A percentile compares a stretch with the other conserved stretches of the same genome.
Conservation (phyloP, 2,797 vertebrate genomes). For the Cynopterus sphinx region DNA sequence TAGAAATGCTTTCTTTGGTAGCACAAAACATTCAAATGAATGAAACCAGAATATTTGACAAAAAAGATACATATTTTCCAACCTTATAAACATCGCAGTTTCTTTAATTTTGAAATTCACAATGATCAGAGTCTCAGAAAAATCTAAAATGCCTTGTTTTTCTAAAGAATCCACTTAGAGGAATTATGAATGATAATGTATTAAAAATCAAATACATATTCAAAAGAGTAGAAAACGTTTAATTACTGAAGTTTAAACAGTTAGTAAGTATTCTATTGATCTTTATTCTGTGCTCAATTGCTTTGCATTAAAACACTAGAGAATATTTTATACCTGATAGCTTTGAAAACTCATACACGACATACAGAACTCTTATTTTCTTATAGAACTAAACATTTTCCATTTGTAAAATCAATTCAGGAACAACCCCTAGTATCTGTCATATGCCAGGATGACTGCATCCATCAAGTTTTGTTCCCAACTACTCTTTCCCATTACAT, state of each 20-base stretch:
- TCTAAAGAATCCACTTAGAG: not conserved
- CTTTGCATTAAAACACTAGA: slow-evolving; percentile 23
- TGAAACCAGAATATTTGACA: not conserved
- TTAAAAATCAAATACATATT: slow-evolving; percentile 47
- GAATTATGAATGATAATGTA: not conserved
- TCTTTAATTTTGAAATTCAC: slow-evolving; percentile 47
- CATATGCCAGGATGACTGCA: not conserved
- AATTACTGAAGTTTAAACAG: slow-evolving; percentile 46
- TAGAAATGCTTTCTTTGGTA: slow-evolving; percentile 22
- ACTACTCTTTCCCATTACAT: not conserved
- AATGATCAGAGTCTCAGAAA: not conserved
- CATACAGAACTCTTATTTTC: not conserved
- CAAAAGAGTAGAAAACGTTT: not conserved
- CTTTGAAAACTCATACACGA: not conserved
- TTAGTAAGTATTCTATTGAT: not conserved
- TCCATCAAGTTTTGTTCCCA: not conserved
- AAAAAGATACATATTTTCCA: slow-evolving; percentile 8
- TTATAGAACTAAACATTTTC: slow-evolving; percentile 4
- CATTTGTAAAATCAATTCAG: not conserved
- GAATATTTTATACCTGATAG: not conserved
- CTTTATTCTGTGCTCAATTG: slow-evolving; percentile 32
- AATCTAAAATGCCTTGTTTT: slow-evolving; percentile 26
- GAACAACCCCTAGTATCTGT: not conserved
- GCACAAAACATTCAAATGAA: not conserved
- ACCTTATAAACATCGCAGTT: slow-evolving; percentile 25